Conservation (phyloP, 2,797 vertebrate species). For the Galaxias olidus region DNA sequence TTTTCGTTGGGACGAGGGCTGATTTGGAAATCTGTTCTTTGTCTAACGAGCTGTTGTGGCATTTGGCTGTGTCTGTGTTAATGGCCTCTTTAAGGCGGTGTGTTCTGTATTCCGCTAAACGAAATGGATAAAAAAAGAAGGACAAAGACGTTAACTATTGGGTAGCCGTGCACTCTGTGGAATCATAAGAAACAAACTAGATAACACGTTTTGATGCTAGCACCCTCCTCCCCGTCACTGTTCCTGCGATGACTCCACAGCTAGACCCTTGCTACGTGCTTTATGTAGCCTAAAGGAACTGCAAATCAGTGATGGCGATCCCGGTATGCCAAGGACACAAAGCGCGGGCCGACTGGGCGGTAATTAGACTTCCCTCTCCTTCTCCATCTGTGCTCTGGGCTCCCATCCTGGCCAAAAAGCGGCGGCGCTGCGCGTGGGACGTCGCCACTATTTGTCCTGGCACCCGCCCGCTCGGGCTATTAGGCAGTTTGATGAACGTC, state of each 20-base stretch:
- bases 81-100: too few relatives aligned
- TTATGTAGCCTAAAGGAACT: not conserved
- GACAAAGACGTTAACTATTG: too few relatives aligned
- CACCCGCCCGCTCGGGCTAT: conserved; percentile 60
- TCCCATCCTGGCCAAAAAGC: conserved; percentile 43
- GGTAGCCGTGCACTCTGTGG: too few relatives aligned
- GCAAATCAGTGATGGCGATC: not conserved
- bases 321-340: conserved; percentile 43
- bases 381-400: conserved; percentile 56
- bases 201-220: not conserved
- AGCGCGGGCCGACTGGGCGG: conserved; percentile 50
- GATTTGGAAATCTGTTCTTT: too few relatives aligned
- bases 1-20: too few relatives aligned
- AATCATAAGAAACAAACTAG: too few relatives aligned
- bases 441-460: conserved; percentile 3
- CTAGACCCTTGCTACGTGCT: not conserved
- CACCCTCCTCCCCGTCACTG: not conserved
- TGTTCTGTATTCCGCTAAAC: too few relatives aligned
- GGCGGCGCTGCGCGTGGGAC: conserved; percentile 9
- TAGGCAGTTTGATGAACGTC: conserved; percentile 62
- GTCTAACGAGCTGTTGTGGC: too few relatives aligned
- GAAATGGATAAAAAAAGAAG: too few relatives aligned
- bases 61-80: too few relatives aligned
- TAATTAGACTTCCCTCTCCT: conserved; percentile 44
- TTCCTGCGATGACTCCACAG: not conserved